Percentiles rank a stretch among this genome's conserved stretches.
Conservation (phyloP, 2,113 vertebrate species). For the Prietella phreatophila region DNA sequence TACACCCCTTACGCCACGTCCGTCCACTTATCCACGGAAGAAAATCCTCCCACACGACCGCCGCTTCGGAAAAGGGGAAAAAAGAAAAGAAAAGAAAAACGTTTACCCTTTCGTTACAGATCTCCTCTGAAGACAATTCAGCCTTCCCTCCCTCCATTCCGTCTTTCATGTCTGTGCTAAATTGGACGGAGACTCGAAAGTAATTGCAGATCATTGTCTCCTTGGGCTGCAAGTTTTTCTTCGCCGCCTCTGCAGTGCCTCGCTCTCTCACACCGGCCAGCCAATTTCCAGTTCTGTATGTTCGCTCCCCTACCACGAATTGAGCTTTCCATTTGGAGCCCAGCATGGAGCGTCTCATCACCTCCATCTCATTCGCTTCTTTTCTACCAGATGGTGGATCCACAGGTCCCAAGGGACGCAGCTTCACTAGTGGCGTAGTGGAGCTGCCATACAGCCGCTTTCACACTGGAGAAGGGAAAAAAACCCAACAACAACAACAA, state of each 20-base stretch:
- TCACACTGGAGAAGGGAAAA: background rate
- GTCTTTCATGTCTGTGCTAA: constrained; percentile 56
- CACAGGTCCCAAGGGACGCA: constrained; percentile 55
- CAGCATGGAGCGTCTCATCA: constrained; percentile 55
- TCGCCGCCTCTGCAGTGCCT: constrained; percentile 48
- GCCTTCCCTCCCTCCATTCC: constrained; percentile 31
- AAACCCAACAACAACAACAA: background rate
- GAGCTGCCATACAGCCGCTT: constrained; percentile 52
- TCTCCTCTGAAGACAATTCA: constrained; percentile 58
- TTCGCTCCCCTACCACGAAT: constrained; percentile 55
- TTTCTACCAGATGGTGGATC: constrained; percentile 48
- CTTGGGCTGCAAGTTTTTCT: constrained; percentile 49
- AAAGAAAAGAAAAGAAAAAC: background rate
- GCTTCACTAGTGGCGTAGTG: constrained; percentile 58
- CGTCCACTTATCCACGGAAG: constrained; percentile 51
- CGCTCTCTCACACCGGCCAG: constrained; percentile 52
- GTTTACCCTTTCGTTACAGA: constrained; percentile 32
- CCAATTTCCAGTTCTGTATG: constrained; percentile 56
- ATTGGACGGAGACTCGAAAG: constrained; percentile 61
- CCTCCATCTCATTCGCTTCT: constrained; percentile 58
- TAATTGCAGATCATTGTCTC: constrained; percentile 65
- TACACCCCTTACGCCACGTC: constrained; percentile 48
- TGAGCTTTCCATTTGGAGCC: constrained; percentile 58
- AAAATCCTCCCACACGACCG: constrained; percentile 57
- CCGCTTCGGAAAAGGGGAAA: background rate